Percentiles rank a stretch among this genome's conserved stretches.
phyloP scores from a whole-genome alignment of 2,797 vertebrate genomes.

The Sciurus vulgaris region DNA sequence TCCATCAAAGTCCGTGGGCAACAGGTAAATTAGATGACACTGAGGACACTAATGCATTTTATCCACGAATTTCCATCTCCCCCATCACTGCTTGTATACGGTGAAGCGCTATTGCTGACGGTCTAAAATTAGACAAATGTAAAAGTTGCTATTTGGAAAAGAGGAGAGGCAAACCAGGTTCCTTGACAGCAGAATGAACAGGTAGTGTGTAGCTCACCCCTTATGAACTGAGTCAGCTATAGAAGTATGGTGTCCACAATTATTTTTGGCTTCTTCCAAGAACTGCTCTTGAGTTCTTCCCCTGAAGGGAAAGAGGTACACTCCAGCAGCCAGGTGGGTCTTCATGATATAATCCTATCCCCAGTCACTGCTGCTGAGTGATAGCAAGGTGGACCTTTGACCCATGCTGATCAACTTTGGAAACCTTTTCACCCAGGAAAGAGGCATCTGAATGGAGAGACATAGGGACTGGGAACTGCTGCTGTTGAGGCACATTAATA shows the following conservation, averaged over 20 bases:
- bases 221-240: background rate
- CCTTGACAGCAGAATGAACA: background rate
- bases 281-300: background rate
- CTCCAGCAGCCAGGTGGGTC: background rate
- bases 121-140: background rate
- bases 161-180: background rate
- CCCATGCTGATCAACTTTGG: background rate
- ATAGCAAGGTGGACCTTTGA: background rate
- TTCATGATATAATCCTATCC: background rate
- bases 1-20: background rate
- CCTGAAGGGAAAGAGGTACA: background rate
- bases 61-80: background rate
- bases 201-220: background rate
- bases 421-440: background rate
- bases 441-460: background rate
- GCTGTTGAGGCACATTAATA: background rate
- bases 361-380: background rate
- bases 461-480: background rate
- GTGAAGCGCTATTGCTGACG: background rate
- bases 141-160: background rate
- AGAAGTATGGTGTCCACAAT: background rate
- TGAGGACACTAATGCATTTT: fast-evolving
- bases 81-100: background rate
- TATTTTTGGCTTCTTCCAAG: slow-evolving; percentile 22
- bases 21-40: background rate